Percentiles rank a stretch among this genome's conserved stretches.
Evolutionary conservation across 2,113 vertebrate species (phyloP).

Genomic region (Microtus pennsylvanicus): DNA sequence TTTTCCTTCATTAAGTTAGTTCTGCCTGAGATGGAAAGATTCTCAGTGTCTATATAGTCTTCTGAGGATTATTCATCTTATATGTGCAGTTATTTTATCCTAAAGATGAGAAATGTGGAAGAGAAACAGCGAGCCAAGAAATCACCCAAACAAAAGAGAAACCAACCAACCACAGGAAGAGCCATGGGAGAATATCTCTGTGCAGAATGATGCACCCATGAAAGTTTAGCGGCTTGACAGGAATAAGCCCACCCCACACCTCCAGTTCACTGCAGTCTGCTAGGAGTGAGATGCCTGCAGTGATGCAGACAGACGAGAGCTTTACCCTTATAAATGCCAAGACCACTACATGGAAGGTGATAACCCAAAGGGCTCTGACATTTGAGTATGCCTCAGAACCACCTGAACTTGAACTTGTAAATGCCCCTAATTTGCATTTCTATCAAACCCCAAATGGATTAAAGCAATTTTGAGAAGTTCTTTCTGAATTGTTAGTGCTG

Average conservation of each 20-base stretch:
- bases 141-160: background rate
- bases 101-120: background rate
- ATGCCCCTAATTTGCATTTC: background rate
- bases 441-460: background rate
- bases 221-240: background rate
- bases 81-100: background rate
- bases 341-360: background rate
- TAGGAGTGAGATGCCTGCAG: background rate
- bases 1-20: background rate
- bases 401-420: background rate
- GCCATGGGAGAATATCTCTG: background rate
- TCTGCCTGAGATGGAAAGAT: background rate
- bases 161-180: background rate
- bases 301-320: background rate
- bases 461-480: background rate
- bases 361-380: background rate
- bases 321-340: background rate
- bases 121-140: background rate
- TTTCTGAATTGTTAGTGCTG: background rate
- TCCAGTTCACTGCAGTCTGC: background rate
- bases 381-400: background rate
- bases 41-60: background rate
- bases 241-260: background rate
- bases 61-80: background rate
- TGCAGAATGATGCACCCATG: background rate